Percentiles rank a stretch among this genome's conserved stretches.
Evolutionary conservation across 92 coral and sea anemone genomes (phyloP).

Genomic region (Phenganax subtilis): DNA sequence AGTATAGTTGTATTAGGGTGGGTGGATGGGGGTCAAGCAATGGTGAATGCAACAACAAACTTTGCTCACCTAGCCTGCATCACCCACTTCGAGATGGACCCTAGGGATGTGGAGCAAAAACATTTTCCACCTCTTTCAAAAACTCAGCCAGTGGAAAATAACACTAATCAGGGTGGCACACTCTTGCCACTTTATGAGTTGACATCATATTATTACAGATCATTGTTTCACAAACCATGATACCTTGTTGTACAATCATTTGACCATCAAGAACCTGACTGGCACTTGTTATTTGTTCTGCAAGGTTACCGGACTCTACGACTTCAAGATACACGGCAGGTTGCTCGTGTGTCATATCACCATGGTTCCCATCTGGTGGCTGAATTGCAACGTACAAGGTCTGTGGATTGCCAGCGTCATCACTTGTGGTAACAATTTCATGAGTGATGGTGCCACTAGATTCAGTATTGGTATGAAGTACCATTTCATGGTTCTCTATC

Average conservation of each 20-base stretch:
- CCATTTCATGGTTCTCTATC: background rate
- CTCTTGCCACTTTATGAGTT: too few relatives aligned
- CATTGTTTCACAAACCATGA: background rate
- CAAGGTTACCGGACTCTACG: slow-evolving; percentile 91
- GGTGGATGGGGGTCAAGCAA: too few relatives aligned
- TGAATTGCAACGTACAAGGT: slow-evolving; percentile 96
- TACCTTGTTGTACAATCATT: slow-evolving; percentile 88
- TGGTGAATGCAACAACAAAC: too few relatives aligned
- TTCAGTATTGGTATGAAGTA: background rate
- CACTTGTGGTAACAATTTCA: slow-evolving; percentile 28
- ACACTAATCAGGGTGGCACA: too few relatives aligned
- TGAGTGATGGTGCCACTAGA: slow-evolving; percentile 6
- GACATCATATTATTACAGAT: background rate
- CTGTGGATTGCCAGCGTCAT: slow-evolving; percentile 48
- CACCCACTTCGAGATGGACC: too few relatives aligned
- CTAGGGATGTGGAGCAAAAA: too few relatives aligned
- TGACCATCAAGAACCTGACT: slow-evolving; percentile 85
- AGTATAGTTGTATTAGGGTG: too few relatives aligned
- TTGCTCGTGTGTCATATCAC: slow-evolving; percentile 70
- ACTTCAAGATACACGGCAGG: slow-evolving; percentile 99
- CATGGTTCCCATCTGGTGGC: slow-evolving; percentile 73
- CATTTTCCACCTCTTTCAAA: too few relatives aligned
- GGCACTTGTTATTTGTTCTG: slow-evolving; percentile 72
- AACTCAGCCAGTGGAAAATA: too few relatives aligned
- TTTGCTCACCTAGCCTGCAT: too few relatives aligned